phyloP scores from a whole-genome alignment of 1,140 invertebrate species.

The Paraescarpia echinospica region DNA sequence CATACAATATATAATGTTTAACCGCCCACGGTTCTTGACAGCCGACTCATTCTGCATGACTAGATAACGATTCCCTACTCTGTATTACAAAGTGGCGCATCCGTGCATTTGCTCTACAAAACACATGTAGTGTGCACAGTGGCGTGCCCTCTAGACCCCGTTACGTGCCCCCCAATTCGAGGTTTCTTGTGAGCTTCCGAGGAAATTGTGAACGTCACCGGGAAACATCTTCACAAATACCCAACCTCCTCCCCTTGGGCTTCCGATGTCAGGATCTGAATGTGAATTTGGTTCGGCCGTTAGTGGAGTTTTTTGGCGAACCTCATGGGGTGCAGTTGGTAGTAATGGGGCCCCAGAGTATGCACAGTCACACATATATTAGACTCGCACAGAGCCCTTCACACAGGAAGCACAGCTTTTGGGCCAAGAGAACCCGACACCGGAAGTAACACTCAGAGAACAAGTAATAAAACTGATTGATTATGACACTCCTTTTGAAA shows the following conservation, averaged over 20 bases:
- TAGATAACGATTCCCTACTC: not conserved
- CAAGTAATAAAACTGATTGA: not conserved
- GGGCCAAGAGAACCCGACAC: not conserved
- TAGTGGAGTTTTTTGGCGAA: too few species aligned
- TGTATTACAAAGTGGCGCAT: not conserved
- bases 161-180: too few species aligned
- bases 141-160: too few species aligned
- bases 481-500: too few species aligned
- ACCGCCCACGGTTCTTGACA: not conserved
- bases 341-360: not conserved
- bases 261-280: too few species aligned
- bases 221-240: too few species aligned
- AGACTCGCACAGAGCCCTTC: not conserved
- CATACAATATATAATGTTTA: not conserved
- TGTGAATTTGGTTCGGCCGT: too few species aligned
- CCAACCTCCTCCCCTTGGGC: too few species aligned
- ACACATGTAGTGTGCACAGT: not conserved
- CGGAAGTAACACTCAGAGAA: not conserved
- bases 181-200: too few species aligned
- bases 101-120: not conserved
- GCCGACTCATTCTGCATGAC: not conserved
- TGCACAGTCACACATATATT: not conserved
- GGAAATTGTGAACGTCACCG: too few species aligned
- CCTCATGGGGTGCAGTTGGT: too few species aligned
- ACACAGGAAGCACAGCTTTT: not conserved